Evolutionary conservation across 2,113 vertebrate species (phyloP).

Genomic region (Lycaon pictus): DNA sequence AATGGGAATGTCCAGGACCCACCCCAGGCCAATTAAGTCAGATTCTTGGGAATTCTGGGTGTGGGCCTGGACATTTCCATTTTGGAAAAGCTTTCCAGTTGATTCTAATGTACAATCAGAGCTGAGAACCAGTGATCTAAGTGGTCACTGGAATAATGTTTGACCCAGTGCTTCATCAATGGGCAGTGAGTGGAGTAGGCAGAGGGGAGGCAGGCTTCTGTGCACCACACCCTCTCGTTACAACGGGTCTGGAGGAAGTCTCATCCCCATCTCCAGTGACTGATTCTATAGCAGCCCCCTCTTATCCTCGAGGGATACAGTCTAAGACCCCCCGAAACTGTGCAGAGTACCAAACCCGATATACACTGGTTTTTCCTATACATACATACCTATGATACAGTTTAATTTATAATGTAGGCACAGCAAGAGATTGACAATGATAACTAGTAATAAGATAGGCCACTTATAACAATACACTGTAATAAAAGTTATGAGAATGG

Average conservation of each 20-base stretch:
- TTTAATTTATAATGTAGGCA: not conserved
- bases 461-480: not conserved
- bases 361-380: not conserved
- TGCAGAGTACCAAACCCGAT: not conserved
- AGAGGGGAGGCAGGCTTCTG: not conserved
- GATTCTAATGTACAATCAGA: not conserved
- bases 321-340: not conserved
- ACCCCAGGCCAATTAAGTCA: not conserved
- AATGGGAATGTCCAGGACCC: not conserved
- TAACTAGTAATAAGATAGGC: not conserved
- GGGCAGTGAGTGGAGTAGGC: not conserved
- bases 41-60: not conserved
- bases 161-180: not conserved
- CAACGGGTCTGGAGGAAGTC: not conserved
- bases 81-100: not conserved
- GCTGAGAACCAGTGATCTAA: not conserved
- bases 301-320: not conserved
- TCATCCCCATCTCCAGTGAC: not conserved
- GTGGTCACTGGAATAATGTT: not conserved
- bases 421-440: not conserved
- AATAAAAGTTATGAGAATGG: not conserved
- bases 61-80: not conserved
- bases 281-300: not conserved
- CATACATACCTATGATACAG: not conserved
- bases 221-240: not conserved